phyloP scores from a whole-genome alignment of 2,888 invertebrate species.

The Pollenia amentaria region DNA sequence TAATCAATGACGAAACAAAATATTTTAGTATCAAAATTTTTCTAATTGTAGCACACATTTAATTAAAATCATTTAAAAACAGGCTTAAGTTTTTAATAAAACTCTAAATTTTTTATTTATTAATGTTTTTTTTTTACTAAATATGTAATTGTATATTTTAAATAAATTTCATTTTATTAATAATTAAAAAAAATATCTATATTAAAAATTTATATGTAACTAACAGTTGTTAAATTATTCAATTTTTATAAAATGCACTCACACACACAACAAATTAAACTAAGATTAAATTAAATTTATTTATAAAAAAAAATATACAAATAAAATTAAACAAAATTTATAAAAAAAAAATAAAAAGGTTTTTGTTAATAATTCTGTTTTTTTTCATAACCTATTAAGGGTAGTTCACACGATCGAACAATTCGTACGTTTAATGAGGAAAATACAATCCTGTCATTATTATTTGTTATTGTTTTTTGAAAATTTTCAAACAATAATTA shows the following conservation, averaged over 20 bases:
- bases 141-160: too few relatives aligned
- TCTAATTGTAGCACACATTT: constrained; percentile 15
- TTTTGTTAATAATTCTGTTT: too few relatives aligned
- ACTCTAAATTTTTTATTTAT: too few relatives aligned
- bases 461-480: too few relatives aligned
- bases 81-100: too few relatives aligned
- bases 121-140: too few relatives aligned
- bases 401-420: too few relatives aligned
- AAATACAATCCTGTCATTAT: too few relatives aligned
- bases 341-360: constrained; percentile 2
- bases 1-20: background rate
- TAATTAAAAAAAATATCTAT: too few relatives aligned
- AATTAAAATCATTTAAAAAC: background rate
- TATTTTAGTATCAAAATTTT: background rate
- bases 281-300: constrained; percentile 41
- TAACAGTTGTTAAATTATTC: constrained; percentile 55
- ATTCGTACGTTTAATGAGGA: too few relatives aligned
- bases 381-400: background rate
- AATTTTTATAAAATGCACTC: constrained; percentile 59
- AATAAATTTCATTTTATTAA: too few relatives aligned
- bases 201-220: background rate
- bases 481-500: too few relatives aligned
- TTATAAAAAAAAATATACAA: background rate
- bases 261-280: constrained; percentile 21
- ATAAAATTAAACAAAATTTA: constrained; percentile 25